Base-by-base conservation (phyloP, 2,113 vertebrate species). In the Dromaius novaehollandiae region DNA sequence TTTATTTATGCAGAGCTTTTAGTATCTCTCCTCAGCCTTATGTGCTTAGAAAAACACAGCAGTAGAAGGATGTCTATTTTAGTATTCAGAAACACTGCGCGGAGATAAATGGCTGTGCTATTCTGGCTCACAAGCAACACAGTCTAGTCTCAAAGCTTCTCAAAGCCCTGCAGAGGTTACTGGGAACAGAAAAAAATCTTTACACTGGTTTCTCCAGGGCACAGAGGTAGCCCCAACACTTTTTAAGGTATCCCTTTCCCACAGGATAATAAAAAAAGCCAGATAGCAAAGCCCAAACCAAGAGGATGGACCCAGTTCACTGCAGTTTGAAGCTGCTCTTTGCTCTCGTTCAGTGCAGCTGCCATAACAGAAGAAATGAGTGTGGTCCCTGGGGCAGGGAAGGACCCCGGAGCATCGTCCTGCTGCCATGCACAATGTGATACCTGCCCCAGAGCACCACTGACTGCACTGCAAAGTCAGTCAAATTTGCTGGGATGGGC, bases 41-140 rank as follows among this genome's bases (percentile, higher is more conserved):
- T 3, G 3, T 50, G 28, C 44, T 26, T 21, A 63, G 11, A 81
- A 16, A 70, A 83, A 65, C 0, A 0, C 50, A 50, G 48, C 58
- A 48, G 71, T 65, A 66, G 16, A 22, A 2, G 0, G 30, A 26
- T 42, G 50, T 19, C 51, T 76, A 7, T 79, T 92, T 83, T 6
- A 48, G 32, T 2, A 38, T 46, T 5, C 0, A 0, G 36, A 84
- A 81, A 34, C 18, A 46, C 53, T 1, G 1, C 22, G 17, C 30
- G 51, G 11, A 2, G 3, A 3, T 8, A 65, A 26, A 30, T n/a
- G 7, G 30, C 48, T 25, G 3, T 76, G 63, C n/a, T 73, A 20
- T 25, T 88, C 48, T 44, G 83, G 71, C 50, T 63, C 2, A 4
- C 5, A 16, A 7, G 2, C 30, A 25, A 13, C 1, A 22, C 13